phyloP scores from a whole-genome alignment of 2,113 vertebrate genomes.

The Hirundichthys speculiger region DNA sequence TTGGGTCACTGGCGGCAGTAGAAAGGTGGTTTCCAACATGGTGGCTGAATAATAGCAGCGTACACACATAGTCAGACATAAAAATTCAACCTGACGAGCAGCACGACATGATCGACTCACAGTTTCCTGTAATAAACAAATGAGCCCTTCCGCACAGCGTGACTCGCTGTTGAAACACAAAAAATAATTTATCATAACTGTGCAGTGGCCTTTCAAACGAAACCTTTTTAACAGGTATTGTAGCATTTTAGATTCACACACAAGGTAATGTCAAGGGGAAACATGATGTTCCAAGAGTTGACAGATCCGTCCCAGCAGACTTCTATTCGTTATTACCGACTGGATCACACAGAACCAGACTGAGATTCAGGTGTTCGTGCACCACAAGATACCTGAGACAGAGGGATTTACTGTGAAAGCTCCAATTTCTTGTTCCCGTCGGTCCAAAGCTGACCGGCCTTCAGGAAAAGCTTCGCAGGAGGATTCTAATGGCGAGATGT shows the following conservation, averaged over 20 bases:
- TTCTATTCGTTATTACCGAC: conserved; percentile 41
- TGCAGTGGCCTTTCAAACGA: neutral
- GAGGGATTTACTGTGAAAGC: conserved; percentile 61
- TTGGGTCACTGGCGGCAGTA: conserved; percentile 58
- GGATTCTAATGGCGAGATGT: conserved; percentile 39
- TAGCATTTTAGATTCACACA: neutral
- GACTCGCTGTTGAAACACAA: neutral
- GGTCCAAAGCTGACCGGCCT: conserved; percentile 50
- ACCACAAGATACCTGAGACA: conserved; percentile 45
- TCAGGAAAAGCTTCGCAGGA: conserved; percentile 45
- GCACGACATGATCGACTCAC: no score
- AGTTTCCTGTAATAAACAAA: no score
- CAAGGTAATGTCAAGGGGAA: neutral
- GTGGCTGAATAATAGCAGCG: conserved; percentile 22
- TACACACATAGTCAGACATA: neutral
- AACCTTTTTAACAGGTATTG: neutral
- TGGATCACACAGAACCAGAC: conserved; percentile 39
- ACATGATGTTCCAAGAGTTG: conserved; percentile 6
- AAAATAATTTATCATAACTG: neutral
- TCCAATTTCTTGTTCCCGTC: conserved; percentile 43
- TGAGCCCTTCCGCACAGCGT: no score
- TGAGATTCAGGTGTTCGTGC: conserved; percentile 29
- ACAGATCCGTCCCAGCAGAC: conserved; percentile 40
- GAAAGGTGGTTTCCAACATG: conserved; percentile 59
- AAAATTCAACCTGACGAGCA: no score